These are phyloP conservation scores for Rhyacichthys aspro DNA, from an alignment of 2,797 vertebrate genomes.

Conservation along the genomic window DNA sequence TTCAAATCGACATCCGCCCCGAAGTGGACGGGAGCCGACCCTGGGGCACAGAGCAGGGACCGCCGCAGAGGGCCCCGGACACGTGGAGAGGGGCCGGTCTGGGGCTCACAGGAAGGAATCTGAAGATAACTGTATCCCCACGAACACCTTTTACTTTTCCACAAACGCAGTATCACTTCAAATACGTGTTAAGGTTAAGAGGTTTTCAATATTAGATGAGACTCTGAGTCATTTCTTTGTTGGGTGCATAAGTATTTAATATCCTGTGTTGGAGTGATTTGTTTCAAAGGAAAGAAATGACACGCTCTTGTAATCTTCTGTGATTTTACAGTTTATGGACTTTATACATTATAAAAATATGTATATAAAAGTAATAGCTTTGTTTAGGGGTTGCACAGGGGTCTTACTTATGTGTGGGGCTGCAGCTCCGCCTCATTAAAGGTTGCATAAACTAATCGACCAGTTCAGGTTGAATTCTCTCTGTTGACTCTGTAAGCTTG, in stretches of 20 bases:
- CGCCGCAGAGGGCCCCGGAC: constrained; percentile 3
- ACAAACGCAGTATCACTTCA: neutral
- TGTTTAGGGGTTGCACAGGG: too few species aligned
- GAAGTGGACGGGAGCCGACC: constrained; percentile 37
- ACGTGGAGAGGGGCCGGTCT: neutral
- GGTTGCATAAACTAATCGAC: too few species aligned
- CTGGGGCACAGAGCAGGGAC: constrained; percentile 3
- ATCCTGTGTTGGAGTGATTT: neutral
- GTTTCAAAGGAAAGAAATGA: neutral
- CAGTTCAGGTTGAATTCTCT: too few species aligned
- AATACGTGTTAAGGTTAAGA: neutral
- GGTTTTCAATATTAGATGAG: constrained; percentile 9
- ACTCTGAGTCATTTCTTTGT: neutral
- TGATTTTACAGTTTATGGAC: too few species aligned
- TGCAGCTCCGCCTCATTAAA: too few species aligned
- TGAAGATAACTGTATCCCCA: neutral
- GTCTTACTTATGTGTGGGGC: too few species aligned
- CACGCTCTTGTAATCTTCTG: too few species aligned
- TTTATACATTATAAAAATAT: too few species aligned
- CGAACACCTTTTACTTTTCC: too few species aligned
- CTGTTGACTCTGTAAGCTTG: too few species aligned
- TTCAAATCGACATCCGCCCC: constrained; percentile 46
- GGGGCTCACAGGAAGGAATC: too few species aligned
- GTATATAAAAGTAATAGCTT: too few species aligned
- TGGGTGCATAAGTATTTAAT: neutral